Evolutionary conservation across 2,113 vertebrate species (phyloP).

Genomic region (Vanacampus margaritifer): DNA sequence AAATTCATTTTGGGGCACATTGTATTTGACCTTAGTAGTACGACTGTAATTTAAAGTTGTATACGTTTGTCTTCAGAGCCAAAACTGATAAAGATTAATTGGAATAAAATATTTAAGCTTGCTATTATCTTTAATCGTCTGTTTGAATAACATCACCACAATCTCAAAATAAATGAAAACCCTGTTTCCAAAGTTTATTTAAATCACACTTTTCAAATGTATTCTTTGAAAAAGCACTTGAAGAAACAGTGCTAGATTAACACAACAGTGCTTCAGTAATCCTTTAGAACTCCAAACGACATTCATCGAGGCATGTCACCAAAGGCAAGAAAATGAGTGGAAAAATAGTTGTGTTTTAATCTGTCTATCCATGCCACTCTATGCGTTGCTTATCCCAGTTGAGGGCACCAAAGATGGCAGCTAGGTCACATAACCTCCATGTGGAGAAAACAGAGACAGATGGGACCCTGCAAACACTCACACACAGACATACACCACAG

Average conservation of each 20-base stretch:
- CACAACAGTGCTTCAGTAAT: slow-evolving; percentile 9
- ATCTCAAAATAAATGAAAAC: not conserved
- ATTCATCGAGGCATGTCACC: slow-evolving; percentile 3
- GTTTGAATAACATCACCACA: not conserved
- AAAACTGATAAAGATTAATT: not conserved
- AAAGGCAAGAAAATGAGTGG: slow-evolving; percentile 14
- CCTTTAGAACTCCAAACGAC: slow-evolving; percentile 26
- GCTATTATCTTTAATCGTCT: not conserved
- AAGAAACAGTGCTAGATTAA: slow-evolving; percentile 2
- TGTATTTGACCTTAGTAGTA: not conserved
- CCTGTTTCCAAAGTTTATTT: not conserved
- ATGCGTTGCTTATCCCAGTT: slow-evolving; percentile 55
- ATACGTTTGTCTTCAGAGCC: not conserved
- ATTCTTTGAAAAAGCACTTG: not conserved
- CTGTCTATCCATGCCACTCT: slow-evolving; percentile 41
- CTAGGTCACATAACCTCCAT: slow-evolving; percentile 65
- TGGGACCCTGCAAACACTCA: slow-evolving; percentile 51
- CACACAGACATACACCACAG: slow-evolving; percentile 26
- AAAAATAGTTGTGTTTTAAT: slow-evolving; percentile 29
- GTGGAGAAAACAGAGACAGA: slow-evolving; percentile 73
- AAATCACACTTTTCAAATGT: not conserved
- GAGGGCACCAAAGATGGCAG: slow-evolving; percentile 63
- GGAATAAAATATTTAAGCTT: not conserved
- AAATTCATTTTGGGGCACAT: not conserved
- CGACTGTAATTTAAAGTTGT: not conserved